Percentiles rank a stretch among this genome's conserved stretches.
Conservation (phyloP, 2,888 invertebrate genomes). For the Agrenia bidenticulata region DNA sequence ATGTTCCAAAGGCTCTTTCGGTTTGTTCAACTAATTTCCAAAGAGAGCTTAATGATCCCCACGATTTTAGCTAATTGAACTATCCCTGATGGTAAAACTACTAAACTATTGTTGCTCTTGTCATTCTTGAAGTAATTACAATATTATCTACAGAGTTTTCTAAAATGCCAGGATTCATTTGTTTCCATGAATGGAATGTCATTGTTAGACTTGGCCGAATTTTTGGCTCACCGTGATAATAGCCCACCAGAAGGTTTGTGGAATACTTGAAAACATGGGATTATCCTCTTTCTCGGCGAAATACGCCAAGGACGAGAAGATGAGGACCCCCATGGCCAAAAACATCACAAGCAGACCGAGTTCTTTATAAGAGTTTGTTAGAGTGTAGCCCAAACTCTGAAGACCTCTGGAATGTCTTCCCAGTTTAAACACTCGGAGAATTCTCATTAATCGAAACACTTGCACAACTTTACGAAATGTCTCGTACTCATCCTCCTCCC, state of each 20-base stretch:
- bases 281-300: slow-evolving; percentile 60
- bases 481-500: slow-evolving; percentile 51
- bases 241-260: slow-evolving; percentile 64
- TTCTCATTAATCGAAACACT: slow-evolving; percentile 58
- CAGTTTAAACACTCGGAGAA: slow-evolving; percentile 55
- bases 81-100: too few relatives aligned
- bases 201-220: too few relatives aligned
- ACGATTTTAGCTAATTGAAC: too few relatives aligned
- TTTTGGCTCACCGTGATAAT: slow-evolving; percentile 57
- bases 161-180: too few relatives aligned
- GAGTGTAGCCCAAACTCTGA: slow-evolving; percentile 61
- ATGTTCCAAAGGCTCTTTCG: too few relatives aligned
- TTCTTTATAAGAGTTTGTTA: slow-evolving; percentile 61
- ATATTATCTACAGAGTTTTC: too few relatives aligned
- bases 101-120: too few relatives aligned
- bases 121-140: too few relatives aligned
- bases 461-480: slow-evolving; percentile 60
- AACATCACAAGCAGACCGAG: slow-evolving; percentile 61
- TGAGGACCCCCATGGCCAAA: slow-evolving; percentile 59
- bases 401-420: slow-evolving; percentile 56
- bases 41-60: too few relatives aligned
- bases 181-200: too few relatives aligned
- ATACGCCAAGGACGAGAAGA: slow-evolving; percentile 61
- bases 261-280: slow-evolving; percentile 59
- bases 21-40: too few relatives aligned